Conservation (phyloP, 2,113 vertebrate species). For the Mormoops blainvillei region DNA sequence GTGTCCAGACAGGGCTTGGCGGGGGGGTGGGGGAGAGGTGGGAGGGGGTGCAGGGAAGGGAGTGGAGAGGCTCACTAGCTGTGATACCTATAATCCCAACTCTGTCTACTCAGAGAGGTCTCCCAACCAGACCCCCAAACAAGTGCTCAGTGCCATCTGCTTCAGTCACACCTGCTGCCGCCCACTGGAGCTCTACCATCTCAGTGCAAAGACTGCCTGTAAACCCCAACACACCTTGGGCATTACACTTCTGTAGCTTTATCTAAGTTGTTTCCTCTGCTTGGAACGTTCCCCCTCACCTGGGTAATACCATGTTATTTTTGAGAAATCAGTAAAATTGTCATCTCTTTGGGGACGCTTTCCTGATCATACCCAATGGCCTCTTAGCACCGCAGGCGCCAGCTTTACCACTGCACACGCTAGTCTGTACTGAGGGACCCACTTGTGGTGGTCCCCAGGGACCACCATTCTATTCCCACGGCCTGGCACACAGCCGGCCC, state of each 20-base stretch:
- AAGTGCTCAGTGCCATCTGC: background rate
- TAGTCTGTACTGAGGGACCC: background rate
- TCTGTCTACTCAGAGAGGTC: background rate
- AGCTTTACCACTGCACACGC: background rate
- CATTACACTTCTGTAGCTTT: background rate
- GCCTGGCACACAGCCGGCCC: background rate
- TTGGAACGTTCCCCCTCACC: background rate
- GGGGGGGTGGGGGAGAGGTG: fast-evolving
- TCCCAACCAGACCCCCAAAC: background rate
- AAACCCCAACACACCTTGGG: background rate
- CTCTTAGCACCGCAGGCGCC: background rate
- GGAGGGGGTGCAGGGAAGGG: fast-evolving
- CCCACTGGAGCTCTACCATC: background rate
- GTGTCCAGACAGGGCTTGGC: fast-evolving
- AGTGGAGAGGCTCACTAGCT: background rate
- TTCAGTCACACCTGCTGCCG: background rate
- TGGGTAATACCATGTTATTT: background rate
- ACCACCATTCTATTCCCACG: background rate
- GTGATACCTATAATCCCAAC: no score
- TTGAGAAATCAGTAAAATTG: background rate
- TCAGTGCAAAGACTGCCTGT: background rate
- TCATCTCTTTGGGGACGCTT: background rate
- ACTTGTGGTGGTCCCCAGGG: background rate
- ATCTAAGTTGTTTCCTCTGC: background rate
- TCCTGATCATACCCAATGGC: background rate